These are phyloP conservation scores for Listronotus bonariensis DNA, from an alignment of 1,140 invertebrate genomes.

Conservation along the genomic window DNA sequence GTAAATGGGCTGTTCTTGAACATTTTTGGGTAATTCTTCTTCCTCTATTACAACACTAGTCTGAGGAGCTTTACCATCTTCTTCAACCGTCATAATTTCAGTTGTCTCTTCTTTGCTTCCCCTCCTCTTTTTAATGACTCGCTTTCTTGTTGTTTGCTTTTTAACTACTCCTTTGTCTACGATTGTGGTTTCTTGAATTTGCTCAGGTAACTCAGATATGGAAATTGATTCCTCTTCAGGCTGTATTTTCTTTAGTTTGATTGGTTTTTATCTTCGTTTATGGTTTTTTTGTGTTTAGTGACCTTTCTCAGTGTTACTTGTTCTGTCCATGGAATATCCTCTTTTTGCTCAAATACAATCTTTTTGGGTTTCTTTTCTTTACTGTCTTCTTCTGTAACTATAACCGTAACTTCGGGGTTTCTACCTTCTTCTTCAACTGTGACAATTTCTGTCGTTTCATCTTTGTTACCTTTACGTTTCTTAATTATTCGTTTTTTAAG, in stretches of 20 bases:
- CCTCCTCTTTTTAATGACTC: constrained; percentile 46
- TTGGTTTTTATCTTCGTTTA: too few relatives aligned
- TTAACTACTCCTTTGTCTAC: constrained; percentile 48
- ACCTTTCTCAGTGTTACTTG: constrained; percentile 54
- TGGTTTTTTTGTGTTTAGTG: constrained; percentile 25
- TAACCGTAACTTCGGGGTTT: constrained; percentile 7
- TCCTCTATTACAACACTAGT: constrained; percentile 45
- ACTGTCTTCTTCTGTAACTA: constrained; percentile 40
- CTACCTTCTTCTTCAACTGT: constrained; percentile 26
- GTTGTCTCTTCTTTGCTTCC: constrained; percentile 48
- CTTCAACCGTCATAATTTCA: constrained; percentile 42
- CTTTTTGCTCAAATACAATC: constrained; percentile 39
- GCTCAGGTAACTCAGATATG: constrained; percentile 19
- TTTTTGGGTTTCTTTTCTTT: constrained; percentile 46
- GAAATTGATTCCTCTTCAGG: too few relatives aligned
- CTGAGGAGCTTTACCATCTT: constrained; percentile 44
- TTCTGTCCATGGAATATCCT: constrained; percentile 54
- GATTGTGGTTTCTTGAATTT: constrained; percentile 38
- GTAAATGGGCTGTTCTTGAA: constrained; percentile 38
- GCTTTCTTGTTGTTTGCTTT: constrained; percentile 48
- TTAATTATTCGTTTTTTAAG: constrained; percentile 19
- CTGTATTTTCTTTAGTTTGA: constrained; percentile 18
- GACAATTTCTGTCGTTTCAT: constrained; percentile 24
- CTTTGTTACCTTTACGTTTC: constrained; percentile 26
- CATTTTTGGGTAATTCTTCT: constrained; percentile 54